A percentile compares a stretch with the other conserved stretches of the same genome.
Conservation (phyloP, 2,113 vertebrate genomes). For the Dicentrarchus labrax region DNA sequence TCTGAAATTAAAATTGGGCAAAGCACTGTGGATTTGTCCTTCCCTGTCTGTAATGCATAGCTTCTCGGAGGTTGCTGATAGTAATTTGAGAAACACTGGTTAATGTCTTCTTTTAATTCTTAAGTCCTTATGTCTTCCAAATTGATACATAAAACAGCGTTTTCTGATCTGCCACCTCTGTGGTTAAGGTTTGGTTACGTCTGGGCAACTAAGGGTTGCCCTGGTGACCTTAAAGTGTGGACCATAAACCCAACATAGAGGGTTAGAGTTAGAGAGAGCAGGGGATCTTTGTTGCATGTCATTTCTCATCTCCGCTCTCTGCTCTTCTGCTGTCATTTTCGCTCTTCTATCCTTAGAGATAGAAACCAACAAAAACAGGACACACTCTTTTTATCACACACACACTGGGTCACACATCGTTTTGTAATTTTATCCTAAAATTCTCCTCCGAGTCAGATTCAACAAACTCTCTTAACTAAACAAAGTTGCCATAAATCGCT, state of each 20-base stretch:
- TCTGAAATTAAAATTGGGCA: background rate
- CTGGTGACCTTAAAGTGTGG: background rate
- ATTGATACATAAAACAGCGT: no score
- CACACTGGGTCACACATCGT: background rate
- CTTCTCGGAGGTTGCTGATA: background rate
- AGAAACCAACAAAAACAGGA: background rate
- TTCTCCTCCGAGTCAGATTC: background rate
- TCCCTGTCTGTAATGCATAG: background rate
- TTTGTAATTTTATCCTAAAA: no score
- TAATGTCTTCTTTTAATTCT: background rate
- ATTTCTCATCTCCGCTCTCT: background rate
- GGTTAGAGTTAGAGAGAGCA: no score
- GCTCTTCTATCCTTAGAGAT: background rate
- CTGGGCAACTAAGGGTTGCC: background rate
- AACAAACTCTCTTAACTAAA: background rate
- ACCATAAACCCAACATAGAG: background rate
- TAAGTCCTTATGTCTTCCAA: background rate
- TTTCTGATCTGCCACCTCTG: no score
- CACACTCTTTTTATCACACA: background rate
- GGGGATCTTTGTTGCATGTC: background rate
- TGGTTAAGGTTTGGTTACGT: background rate
- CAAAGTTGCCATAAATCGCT: no score
- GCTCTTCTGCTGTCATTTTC: background rate
- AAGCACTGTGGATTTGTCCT: background rate
- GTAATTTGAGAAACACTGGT: background rate